A percentile compares a stretch with the other conserved stretches of the same genome.
Conservation (phyloP, 2,113 vertebrate genomes). For the Lamprologus speciosus region DNA sequence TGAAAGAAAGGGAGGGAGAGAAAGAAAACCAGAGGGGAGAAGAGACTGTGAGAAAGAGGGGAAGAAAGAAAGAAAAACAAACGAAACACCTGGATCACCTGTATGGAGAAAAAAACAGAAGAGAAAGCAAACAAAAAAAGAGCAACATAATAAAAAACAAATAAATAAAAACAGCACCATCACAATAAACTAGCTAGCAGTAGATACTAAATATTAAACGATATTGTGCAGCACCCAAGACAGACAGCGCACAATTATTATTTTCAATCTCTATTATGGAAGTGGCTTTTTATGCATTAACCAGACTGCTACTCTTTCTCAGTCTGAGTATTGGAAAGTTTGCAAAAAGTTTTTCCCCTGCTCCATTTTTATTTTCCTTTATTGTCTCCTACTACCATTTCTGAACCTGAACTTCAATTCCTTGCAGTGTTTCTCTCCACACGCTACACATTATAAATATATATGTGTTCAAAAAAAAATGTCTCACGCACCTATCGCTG, state of each 20-base stretch:
- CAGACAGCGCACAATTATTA: neutral
- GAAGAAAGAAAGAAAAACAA: no score
- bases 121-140: no score
- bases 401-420: neutral
- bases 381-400: neutral
- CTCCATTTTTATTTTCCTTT: neutral
- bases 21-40: no score
- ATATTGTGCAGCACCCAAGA: accelerated
- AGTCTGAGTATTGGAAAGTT: neutral
- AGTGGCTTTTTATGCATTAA: neutral
- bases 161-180: no score
- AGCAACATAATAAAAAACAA: no score
- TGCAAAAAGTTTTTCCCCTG: neutral
- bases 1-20: no score
- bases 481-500: neutral
- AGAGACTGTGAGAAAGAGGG: no score
- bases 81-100: accelerated
- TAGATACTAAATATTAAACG: no score
- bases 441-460: neutral
- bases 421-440: neutral
- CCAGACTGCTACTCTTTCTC: neutral
- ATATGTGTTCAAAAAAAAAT: neutral
- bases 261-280: neutral
- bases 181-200: no score
- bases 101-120: no score